Conservation (phyloP, 2,113 vertebrate species). For the Malurus alboscapulatus region DNA sequence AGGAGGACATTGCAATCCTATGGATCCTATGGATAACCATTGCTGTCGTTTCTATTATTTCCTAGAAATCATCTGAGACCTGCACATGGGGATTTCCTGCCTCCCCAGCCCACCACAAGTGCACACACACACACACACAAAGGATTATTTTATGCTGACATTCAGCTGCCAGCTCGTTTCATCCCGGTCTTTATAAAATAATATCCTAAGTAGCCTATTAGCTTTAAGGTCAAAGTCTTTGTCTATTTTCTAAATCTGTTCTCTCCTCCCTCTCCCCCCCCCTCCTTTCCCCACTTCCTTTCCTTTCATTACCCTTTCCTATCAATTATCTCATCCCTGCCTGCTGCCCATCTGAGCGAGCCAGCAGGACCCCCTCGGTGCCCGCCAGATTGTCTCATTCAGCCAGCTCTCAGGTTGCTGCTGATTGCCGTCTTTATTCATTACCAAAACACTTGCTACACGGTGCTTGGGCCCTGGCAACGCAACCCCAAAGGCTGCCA, state of each 20-base stretch:
- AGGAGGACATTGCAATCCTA: not conserved
- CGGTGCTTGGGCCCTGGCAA: constrained; percentile 64
- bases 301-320: constrained; percentile 71
- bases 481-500: constrained; percentile 47
- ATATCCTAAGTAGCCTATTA: constrained; percentile 65
- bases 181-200: constrained; percentile 55
- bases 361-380: constrained; percentile 63
- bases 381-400: constrained; percentile 70
- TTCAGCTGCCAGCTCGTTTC: constrained; percentile 50
- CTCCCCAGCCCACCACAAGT: not conserved
- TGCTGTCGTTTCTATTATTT: not conserved
- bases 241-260: constrained; percentile 61
- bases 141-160: constrained; percentile 30
- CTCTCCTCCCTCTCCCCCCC: not conserved
- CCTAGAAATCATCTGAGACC: not conserved
- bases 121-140: not conserved
- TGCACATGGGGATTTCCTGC: not conserved
- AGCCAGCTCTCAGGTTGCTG: constrained; percentile 63
- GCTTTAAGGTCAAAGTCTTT: constrained; percentile 70
- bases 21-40: not conserved
- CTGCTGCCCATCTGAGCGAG: constrained; percentile 67
- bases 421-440: constrained; percentile 71
- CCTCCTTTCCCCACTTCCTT: constrained; percentile 10
- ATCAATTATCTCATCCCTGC: constrained; percentile 72
- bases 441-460: constrained; percentile 70